Conservation (phyloP, 92 coral and sea anemone species). For the Heteractis magnifica region DNA sequence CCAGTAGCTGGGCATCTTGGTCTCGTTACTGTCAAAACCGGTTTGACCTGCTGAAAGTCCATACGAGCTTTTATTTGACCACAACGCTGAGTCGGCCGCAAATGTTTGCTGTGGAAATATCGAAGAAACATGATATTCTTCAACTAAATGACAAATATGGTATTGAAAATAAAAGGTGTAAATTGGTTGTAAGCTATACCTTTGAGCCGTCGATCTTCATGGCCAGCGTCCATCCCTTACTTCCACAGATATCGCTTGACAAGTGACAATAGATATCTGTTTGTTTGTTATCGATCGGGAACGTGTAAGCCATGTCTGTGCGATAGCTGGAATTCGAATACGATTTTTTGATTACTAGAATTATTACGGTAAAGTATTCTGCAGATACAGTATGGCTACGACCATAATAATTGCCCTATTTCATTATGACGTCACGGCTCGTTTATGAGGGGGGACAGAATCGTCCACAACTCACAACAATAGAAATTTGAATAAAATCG, state of each 20-base stretch:
- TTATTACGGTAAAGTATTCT: background rate
- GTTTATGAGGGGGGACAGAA: too few relatives aligned
- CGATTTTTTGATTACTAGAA: background rate
- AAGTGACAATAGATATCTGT: conserved; percentile 36
- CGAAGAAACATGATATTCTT: background rate
- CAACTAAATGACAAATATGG: background rate
- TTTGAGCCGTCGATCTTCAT: conserved; percentile 40
- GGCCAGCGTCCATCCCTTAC: conserved; percentile 49
- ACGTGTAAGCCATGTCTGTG: conserved; percentile 28
- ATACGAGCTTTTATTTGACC: conserved; percentile 55
- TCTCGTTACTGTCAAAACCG: conserved; percentile 57
- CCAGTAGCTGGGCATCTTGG: conserved; percentile 20
- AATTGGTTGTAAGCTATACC: background rate
- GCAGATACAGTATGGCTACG: background rate
- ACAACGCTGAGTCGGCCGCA: conserved; percentile 37
- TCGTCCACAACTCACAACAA: too few relatives aligned
- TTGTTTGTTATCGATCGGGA: conserved; percentile 24
- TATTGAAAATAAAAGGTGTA: background rate
- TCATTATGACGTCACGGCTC: too few relatives aligned
- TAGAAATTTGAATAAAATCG: too few relatives aligned
- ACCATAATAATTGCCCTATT: background rate
- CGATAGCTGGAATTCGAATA: conserved; percentile 10
- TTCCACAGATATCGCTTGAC: conserved; percentile 24
- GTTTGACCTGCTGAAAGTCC: conserved; percentile 45
- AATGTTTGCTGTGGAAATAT: conserved; percentile 38